phyloP scores from a whole-genome alignment of 2,888 invertebrate genomes.

The Pristionchus maxplancki region DNA sequence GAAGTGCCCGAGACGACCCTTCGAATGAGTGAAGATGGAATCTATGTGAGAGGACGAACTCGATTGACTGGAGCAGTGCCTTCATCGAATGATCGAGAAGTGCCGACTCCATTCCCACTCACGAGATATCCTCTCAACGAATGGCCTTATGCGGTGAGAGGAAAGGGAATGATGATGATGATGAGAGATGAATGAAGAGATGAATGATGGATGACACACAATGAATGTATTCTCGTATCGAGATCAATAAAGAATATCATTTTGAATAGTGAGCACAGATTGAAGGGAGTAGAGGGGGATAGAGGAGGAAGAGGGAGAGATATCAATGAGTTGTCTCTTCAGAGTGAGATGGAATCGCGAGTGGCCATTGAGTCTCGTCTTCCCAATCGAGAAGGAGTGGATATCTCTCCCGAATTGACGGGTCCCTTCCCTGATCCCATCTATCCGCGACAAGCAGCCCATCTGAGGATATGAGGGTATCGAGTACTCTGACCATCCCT shows the following conservation, averaged over 20 bases:
- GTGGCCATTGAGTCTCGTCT: slow-evolving; percentile 25
- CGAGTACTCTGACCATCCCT: background rate
- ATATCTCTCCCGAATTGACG: background rate
- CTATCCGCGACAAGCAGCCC: slow-evolving; percentile 3
- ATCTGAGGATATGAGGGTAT: slow-evolving; percentile 31
- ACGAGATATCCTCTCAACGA: slow-evolving; percentile 27
- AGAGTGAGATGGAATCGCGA: slow-evolving; percentile 25
- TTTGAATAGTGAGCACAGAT: background rate
- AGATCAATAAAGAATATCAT: slow-evolving; percentile 18
- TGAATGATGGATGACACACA: no score
- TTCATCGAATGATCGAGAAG: background rate
- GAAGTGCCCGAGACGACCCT: background rate
- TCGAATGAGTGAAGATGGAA: background rate
- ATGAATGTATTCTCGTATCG: slow-evolving; percentile 41
- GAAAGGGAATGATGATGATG: background rate
- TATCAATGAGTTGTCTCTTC: background rate
- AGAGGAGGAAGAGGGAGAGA: background rate
- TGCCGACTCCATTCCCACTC: slow-evolving; percentile 15
- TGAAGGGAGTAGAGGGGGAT: background rate
- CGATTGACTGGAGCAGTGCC: background rate
- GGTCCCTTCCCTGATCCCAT: background rate
- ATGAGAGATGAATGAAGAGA: no score
- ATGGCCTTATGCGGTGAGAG: slow-evolving; percentile 38
- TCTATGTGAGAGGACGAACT: background rate
- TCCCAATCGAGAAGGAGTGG: background rate